A percentile compares a stretch with the other conserved stretches of the same genome.
phyloP scores from a whole-genome alignment of 2,797 vertebrate species.

The Micropoecilia bifurca region DNA sequence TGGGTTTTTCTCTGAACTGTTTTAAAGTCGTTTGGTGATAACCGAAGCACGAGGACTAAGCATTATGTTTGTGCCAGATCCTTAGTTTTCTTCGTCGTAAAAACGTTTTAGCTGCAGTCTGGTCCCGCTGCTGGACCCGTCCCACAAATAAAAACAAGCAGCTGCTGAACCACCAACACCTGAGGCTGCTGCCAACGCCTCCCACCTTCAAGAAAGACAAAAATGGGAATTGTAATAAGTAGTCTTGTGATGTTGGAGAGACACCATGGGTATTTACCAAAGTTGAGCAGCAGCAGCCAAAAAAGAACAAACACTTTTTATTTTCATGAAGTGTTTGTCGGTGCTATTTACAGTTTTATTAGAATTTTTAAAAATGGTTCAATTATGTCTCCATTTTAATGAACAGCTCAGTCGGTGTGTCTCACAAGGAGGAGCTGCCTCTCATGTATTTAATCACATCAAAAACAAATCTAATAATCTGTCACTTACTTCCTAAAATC shows the following conservation, averaged over 20 bases:
- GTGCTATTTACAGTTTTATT: not conserved
- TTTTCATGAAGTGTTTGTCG: not conserved
- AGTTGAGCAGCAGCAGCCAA: constrained; percentile 6
- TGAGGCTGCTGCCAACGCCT: not conserved
- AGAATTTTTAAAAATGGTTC: not conserved
- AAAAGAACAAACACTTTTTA: not conserved
- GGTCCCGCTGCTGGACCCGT: constrained; percentile 25
- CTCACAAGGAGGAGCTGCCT: not conserved
- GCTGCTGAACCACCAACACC: not conserved
- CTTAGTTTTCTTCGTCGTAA: constrained; percentile 35
- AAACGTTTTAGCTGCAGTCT: constrained; percentile 33
- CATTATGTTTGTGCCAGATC: constrained; percentile 31
- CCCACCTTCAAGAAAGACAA: not conserved
- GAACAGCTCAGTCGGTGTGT: not conserved
- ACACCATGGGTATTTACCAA: not conserved
- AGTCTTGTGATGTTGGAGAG: not conserved
- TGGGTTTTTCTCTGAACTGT: not conserved
- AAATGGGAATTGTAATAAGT: not conserved
- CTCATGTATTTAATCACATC: not conserved
- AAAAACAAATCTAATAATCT: not conserved
- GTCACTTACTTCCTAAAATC: not conserved
- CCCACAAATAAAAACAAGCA: constrained; percentile 13
- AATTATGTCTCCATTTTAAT: not conserved
- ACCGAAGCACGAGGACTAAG: constrained; percentile 16
- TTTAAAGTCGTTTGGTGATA: constrained; percentile 26